Evolutionary conservation across 2,888 invertebrate genomes (phyloP), one percentile per base, ranked within the genome.

Genomic region (Leptinotarsa peninsularis): DNA sequence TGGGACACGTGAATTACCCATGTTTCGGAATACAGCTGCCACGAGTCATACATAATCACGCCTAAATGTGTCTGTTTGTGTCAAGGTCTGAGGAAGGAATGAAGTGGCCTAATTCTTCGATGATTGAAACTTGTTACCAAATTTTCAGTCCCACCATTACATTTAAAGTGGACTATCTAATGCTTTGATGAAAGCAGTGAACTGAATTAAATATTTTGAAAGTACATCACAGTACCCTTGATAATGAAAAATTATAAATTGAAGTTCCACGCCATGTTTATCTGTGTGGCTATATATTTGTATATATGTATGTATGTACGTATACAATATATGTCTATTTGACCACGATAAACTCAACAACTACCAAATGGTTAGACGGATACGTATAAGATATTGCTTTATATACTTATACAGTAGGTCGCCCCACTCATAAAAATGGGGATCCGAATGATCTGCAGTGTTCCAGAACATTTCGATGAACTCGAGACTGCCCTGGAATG

Each of bases 61-160:
- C 33, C 63, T 63, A 17, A 14, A n/a, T 14, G 63, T 75, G 58
- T 18, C 69, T 71, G 76, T 81, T 80, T 80, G 76, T 83, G 84
- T 84, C 83, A 84, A 84, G 83, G 84, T 79, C 83, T 80, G 74
- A 84, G 84, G 83, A 84, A 84, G 84, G 83, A 83, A 84, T 82
- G 80, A 81, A 82, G 81, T 83, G 83, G 83, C 84, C 84, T 81
- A 77, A 80, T 63, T 63, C n/a, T 17, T 33, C 4, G 63, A 63
- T 43, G 63, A 63, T 43, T n/a, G 27, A 63, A 33, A 17, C 17
- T 63, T 43, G 17, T 63, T 63, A 63, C 33, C 63, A 63, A 63
- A 58, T 58, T 58, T 58, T 23, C 21, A 58, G 14, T 58, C 58
- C 58, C 15, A 58, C 58, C 58, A 58, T 18, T 18, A 10, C n/a